These are phyloP conservation scores for Bovichtus diacanthus DNA, from an alignment of 2,797 vertebrate species.

Conservation along the genomic window DNA sequence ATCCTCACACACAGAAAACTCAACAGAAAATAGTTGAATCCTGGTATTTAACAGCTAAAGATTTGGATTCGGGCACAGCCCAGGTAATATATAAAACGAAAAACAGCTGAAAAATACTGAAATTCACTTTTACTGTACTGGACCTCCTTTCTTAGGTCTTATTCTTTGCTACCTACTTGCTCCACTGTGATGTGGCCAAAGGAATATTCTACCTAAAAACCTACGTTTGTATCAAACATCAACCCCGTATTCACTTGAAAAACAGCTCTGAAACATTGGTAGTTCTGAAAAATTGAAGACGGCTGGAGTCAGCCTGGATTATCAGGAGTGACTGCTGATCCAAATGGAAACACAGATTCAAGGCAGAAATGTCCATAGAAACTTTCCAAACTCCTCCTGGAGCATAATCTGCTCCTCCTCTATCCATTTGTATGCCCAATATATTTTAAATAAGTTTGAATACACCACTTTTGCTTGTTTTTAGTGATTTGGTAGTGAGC, in stretches of 20 bases:
- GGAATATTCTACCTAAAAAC: not conserved
- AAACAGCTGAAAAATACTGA: not conserved
- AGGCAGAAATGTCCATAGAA: not conserved
- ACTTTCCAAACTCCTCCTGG: not conserved
- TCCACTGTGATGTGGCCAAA: constrained; percentile 2
- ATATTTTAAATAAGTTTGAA: not conserved
- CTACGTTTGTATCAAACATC: not conserved
- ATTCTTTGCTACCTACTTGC: not conserved
- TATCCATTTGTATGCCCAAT: not conserved
- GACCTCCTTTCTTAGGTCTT: not conserved
- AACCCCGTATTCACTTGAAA: not conserved
- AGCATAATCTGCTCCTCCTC: not conserved
- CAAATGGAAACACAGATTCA: not conserved
- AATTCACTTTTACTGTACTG: not conserved
- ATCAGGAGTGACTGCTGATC: too few relatives aligned
- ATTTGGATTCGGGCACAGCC: too few relatives aligned
- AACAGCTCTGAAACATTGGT: not conserved
- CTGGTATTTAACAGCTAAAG: too few relatives aligned
- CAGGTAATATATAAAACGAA: not conserved
- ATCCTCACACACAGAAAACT: too few relatives aligned
- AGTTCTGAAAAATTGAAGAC: not conserved
- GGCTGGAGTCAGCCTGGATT: not conserved
- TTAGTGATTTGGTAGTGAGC: not conserved
- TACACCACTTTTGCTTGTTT: not conserved
- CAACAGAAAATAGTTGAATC: too few relatives aligned